phyloP scores from a whole-genome alignment of 2,888 invertebrate genomes.

The Phaonia tiefii region DNA sequence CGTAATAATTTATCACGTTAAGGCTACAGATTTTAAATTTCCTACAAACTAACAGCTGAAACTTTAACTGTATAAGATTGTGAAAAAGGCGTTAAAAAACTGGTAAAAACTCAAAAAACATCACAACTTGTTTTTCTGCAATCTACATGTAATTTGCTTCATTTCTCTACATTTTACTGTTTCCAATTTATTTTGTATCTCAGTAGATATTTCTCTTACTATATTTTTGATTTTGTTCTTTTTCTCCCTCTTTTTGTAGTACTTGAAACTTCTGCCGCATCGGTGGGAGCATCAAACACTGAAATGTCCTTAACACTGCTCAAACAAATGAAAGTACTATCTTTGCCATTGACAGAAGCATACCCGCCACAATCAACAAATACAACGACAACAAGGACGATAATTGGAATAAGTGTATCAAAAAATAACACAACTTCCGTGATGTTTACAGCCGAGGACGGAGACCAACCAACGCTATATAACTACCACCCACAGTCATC shows the following conservation, averaged over 20 bases:
- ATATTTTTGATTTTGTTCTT: conserved; percentile 48
- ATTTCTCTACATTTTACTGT: conserved; percentile 55
- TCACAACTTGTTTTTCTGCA: no score
- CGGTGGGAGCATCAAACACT: conserved; percentile 50
- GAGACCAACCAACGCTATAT: conserved; percentile 27
- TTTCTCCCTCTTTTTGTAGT: conserved; percentile 44
- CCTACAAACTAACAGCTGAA: no score
- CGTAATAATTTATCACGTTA: no score
- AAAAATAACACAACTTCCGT: background rate
- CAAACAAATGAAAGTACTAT: background rate
- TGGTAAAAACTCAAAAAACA: no score
- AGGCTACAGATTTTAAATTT: no score
- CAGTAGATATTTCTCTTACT: background rate
- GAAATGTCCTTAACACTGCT: conserved; percentile 25
- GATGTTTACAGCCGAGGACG: conserved; percentile 41
- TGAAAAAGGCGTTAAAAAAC: no score
- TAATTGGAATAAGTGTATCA: no score
- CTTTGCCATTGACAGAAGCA: conserved; percentile 13
- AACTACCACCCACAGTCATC: conserved; percentile 24
- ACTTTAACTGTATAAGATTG: no score
- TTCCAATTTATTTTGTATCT: no score
- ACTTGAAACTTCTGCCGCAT: conserved; percentile 64
- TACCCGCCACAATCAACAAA: background rate
- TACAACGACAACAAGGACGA: no score
- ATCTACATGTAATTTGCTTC: conserved; percentile 17